Conservation (phyloP, 2,113 vertebrate genomes). For the Tympanuchus pallidicinctus region DNA sequence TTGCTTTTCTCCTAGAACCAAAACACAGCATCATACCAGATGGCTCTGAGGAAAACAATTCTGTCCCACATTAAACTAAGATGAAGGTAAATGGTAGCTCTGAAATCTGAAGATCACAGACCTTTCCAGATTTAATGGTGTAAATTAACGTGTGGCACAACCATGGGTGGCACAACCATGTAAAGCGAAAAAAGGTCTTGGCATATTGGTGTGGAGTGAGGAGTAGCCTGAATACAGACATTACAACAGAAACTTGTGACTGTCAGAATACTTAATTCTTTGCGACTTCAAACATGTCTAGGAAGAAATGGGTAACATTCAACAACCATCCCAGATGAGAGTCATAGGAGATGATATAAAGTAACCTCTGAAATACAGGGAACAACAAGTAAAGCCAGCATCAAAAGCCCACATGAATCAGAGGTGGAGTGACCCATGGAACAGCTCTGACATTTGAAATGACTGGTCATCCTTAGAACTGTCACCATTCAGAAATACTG, state of each 20-base stretch:
- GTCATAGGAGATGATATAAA: neutral
- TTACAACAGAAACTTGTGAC: neutral
- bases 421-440: neutral
- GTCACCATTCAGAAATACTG: neutral
- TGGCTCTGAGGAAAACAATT: too few relatives aligned
- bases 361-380: neutral
- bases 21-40: too few relatives aligned
- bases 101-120: neutral
- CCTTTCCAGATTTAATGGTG: neutral
- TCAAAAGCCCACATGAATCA: neutral
- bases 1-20: too few relatives aligned
- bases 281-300: neutral
- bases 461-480: neutral
- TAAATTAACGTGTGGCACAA: neutral
- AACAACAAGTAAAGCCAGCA: neutral
- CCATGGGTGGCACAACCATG: fast-evolving
- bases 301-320: neutral
- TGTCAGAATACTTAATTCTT: neutral
- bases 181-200: neutral
- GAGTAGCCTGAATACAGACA: neutral
- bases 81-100: neutral
- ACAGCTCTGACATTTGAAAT: neutral
- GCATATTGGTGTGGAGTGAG: neutral
- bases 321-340: neutral
- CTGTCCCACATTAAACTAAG: too few relatives aligned